phyloP scores from a whole-genome alignment of 2,888 invertebrate species.

The Agonopterix alstromeriana region DNA sequence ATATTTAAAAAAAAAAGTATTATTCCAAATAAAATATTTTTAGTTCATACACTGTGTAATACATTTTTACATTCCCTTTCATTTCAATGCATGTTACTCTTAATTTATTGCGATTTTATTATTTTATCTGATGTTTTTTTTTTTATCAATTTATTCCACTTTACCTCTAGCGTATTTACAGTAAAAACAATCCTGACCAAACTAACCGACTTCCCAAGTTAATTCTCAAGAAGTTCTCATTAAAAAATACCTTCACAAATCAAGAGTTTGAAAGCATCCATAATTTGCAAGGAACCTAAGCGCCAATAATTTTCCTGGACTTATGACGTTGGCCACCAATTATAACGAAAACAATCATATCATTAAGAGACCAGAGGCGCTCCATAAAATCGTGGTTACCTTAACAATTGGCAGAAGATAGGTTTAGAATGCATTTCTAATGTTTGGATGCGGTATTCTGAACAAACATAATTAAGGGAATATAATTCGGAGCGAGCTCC shows the following conservation, averaged over 20 bases:
- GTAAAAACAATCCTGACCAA: not conserved
- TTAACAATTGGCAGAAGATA: conserved; percentile 35
- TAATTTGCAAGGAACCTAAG: conserved; percentile 2
- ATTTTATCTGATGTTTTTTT: no score
- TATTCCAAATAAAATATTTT: no score
- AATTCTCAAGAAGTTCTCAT: conserved; percentile 34
- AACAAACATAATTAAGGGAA: no score
- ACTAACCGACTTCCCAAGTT: conserved; percentile 6
- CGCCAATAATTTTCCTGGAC: conserved; percentile 47
- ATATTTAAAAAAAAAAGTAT: no score
- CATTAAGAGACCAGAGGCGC: conserved; percentile 45
- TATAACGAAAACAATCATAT: conserved; percentile 70
- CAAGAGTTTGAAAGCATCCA: conserved; percentile 13
- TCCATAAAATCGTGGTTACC: conserved; percentile 42
- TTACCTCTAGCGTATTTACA: no score
- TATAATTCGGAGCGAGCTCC: no score
- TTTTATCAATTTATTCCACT: no score
- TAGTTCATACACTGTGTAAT: no score
- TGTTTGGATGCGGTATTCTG: conserved; percentile 25
- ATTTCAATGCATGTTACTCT: no score
- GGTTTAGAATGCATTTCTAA: conserved; percentile 8
- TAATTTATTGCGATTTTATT: no score
- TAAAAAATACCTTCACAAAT: conserved; percentile 45
- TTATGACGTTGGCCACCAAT: conserved; percentile 62
- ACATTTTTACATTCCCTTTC: no score